Evolutionary conservation across 2,113 vertebrate genomes (phyloP), one percentile per base, ranked within the genome.

Genomic region (Dicrurus megarhynchus): DNA sequence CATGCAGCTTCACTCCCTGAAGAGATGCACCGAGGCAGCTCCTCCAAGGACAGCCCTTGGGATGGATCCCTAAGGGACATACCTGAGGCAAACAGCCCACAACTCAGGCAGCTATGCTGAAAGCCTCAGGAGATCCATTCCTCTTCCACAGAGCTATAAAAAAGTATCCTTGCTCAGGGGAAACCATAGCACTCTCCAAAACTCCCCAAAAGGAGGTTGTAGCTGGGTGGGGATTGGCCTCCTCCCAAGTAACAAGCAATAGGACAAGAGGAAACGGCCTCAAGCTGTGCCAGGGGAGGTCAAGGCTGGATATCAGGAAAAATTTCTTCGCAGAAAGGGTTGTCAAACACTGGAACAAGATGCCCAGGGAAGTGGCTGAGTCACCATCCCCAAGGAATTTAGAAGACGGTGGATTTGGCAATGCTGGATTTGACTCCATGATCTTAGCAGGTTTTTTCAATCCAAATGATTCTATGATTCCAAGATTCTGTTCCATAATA

Each of bases 1-100:
- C 0, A 16, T 0, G 1, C 14, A 55, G 41, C 33, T 59, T 59
- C 55, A 3, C 53, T 10, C 27, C 56, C 6, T 14, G 16, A 47
- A 22, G 12, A 44, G 79, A 52, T 12, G 46, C 44, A 44, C 7
- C 20, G 26, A 41, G 37, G 56, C 63, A 80, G 71, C 6, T 63
- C 47, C 73, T 84, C 57, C 74, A 74, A 46, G 70, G 27, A 68
- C 16, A 75, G 50, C 55, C 47, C 37, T 28, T 39, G 46, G 52
- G 37, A 12, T 39, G 50, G 50, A 59, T 13, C 63, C 59, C 71
- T 41, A 28, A 60, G 56, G 33, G 81, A 56, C 49, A 35, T 0
- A 56, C 18, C 53, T 16, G 33, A 73, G 55, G 64, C 64, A 84
- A 35, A 42, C n/a, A 81, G 64, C 44, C 19, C 55, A 68, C 64